Evolutionary conservation across 2,113 vertebrate species (phyloP), one percentile per base, ranked within the genome.

Genomic region (Oceanodroma tethys): DNA sequence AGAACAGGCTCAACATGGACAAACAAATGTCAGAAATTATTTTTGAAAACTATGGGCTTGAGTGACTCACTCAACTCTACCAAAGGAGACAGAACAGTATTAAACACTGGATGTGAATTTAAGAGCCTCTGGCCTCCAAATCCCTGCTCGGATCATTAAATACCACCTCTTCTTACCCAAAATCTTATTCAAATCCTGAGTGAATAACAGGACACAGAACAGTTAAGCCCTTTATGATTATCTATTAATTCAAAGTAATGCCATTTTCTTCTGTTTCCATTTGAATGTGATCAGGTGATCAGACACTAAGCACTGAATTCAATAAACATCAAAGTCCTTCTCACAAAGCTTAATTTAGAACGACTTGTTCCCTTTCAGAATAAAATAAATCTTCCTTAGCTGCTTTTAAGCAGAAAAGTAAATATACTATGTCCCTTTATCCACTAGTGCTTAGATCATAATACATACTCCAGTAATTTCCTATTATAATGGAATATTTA

Each of bases 391-490:
- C 47, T 86, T 55, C 42, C 80, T 88, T 86, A 82, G 76, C n/a
- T 91, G 25, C 63, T 96, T 91, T 97, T 89, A 89, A 94, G 88
- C 59, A 96, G 55, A 72, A 92, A 94, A 71, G 67, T 79, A 97
- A 96, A 93, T 73, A 94, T 10, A 78, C 60, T 40, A 75, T 63
- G 86, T 75, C 71, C 34, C 47, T 87, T 90, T 79, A 93, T 81
- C 48, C 80, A 63, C 62, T 67, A 72, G 56, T 48, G 53, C 50
- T 86, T 66, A 59, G 65, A 91, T 25, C 43, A 52, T n/a, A 76
- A 91, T 18, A 81, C 59, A 74, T 59, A 88, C 79, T 40, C 29
- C 27, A 63, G 86, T 86, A 67, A 92, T 88, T 96, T 94, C 91
- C 86, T 87, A 67, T 67, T 79, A 72, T 90, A 94, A 95, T 70